These are phyloP conservation scores for Phymastichus coffea DNA, from an alignment of 1,140 invertebrate species.

Conservation along the genomic window DNA sequence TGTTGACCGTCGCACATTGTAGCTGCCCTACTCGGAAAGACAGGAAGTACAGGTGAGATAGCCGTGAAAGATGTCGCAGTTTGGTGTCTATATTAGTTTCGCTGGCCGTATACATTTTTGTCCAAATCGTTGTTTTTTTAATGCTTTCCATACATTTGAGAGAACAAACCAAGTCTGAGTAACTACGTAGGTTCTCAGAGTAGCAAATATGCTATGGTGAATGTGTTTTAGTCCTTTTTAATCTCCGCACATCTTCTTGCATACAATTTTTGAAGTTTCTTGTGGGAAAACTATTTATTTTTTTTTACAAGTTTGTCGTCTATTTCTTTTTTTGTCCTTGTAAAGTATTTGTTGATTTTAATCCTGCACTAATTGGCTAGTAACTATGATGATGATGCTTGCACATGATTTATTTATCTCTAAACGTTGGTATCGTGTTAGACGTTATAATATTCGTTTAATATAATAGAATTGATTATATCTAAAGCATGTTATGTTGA, in stretches of 20 bases:
- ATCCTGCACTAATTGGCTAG: slow-evolving; percentile 20
- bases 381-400: slow-evolving; percentile 12
- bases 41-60: slow-evolving; percentile 55
- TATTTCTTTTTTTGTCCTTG: background rate
- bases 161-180: background rate
- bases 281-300: no score
- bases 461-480: no score
- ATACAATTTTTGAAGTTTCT: no score
- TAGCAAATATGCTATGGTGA: background rate
- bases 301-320: no score
- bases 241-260: background rate
- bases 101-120: slow-evolving; percentile 3
- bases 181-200: background rate
- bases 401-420: slow-evolving; percentile 16
- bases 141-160: no score
- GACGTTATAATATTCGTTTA: no score
- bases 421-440: no score
- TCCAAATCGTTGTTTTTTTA: no score
- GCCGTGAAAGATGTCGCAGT: slow-evolving; percentile 6
- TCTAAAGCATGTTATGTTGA: no score
- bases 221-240: background rate
- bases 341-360: slow-evolving; percentile 18
- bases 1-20: slow-evolving; percentile 40
- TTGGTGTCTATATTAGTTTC: slow-evolving; percentile 13
- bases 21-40: slow-evolving; percentile 56